These are phyloP conservation scores for Diaphora mendica DNA, from an alignment of 2,888 invertebrate genomes.

Conservation along the genomic window DNA sequence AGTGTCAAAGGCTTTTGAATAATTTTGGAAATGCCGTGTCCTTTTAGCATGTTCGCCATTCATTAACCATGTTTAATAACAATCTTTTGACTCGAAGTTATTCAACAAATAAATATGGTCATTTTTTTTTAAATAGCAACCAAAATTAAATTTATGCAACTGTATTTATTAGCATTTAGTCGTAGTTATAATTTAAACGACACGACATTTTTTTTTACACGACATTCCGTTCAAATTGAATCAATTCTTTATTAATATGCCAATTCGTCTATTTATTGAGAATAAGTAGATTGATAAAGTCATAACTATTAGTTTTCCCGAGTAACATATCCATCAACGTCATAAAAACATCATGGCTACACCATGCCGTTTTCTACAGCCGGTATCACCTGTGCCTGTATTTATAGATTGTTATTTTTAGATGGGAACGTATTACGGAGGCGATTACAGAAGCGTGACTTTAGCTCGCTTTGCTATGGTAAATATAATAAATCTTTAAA, in stretches of 20 bases:
- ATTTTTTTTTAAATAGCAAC: not conserved
- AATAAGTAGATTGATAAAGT: not conserved
- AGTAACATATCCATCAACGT: constrained; percentile 20
- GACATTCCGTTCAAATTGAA: not conserved
- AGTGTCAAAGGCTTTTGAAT: not conserved
- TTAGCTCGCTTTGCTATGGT: not conserved
- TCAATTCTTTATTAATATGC: not conserved
- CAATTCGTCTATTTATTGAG: too few species aligned
- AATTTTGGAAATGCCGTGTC: not conserved
- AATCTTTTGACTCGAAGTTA: not conserved
- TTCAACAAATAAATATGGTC: not conserved
- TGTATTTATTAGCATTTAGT: not conserved
- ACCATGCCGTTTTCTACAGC: constrained; percentile 17
- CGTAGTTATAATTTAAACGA: not conserved
- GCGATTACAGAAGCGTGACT: constrained; percentile 13
- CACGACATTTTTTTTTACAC: not conserved
- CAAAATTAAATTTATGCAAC: not conserved
- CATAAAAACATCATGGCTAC: constrained; percentile 17
- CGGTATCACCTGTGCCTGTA: constrained; percentile 41
- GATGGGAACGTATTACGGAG: not conserved
- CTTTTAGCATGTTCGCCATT: not conserved
- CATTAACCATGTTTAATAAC: not conserved
- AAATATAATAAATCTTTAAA: not conserved
- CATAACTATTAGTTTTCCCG: not conserved
- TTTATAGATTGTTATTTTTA: constrained; percentile 42